Evolutionary conservation across 2,797 vertebrate genomes (phyloP).

Genomic region (Spinus pinus): DNA sequence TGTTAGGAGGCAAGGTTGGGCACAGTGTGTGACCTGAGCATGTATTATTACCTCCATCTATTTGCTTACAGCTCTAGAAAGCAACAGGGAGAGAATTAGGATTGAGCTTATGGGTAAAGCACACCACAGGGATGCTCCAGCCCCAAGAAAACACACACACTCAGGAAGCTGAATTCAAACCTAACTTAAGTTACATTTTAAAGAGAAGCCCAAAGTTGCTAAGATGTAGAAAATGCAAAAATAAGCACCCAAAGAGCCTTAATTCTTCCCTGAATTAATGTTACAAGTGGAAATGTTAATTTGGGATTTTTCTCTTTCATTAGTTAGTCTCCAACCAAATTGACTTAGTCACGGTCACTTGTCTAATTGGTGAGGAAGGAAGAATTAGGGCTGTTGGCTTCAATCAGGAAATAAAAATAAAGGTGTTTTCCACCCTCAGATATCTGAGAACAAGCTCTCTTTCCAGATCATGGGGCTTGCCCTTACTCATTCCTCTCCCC

Average conservation of each 20-base stretch:
- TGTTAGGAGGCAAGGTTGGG: background rate
- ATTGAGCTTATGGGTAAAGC: background rate
- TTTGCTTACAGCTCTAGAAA: background rate
- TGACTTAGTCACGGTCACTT: background rate
- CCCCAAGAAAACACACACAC: background rate
- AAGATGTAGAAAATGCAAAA: background rate
- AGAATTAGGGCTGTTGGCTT: background rate
- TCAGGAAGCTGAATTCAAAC: background rate
- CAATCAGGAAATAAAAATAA: background rate
- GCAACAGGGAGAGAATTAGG: background rate
- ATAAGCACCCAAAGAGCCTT: background rate
- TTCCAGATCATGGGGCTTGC: fast-evolving
- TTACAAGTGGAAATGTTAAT: background rate
- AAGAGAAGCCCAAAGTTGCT: background rate
- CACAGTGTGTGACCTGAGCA: fast-evolving
- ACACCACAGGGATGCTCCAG: background rate
- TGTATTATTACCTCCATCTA: background rate
- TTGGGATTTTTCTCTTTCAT: background rate
- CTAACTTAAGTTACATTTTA: background rate
- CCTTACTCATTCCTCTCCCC: background rate
- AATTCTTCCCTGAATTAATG: background rate
- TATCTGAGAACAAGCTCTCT: background rate
- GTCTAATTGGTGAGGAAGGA: background rate
- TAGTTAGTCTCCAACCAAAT: background rate
- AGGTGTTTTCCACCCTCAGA: background rate